These are phyloP conservation scores for Drosophila paramelanica DNA, from an alignment of 2,888 invertebrate genomes.

Conservation along the genomic window DNA sequence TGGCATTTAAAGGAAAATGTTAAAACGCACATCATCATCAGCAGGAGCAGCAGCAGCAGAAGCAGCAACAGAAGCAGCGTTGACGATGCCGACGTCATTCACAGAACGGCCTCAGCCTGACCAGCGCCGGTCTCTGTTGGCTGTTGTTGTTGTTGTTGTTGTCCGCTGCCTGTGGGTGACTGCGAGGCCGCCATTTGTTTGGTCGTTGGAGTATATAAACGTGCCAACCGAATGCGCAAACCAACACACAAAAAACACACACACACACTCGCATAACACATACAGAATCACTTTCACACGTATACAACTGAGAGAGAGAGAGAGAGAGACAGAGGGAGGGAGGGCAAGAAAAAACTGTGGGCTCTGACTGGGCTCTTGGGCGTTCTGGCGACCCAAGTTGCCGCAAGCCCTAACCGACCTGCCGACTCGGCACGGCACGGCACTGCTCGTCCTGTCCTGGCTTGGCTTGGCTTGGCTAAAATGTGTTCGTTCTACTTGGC, in stretches of 20 bases:
- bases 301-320: conserved; percentile 1
- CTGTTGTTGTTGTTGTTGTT: conserved; percentile 23
- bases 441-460: conserved; percentile 5
- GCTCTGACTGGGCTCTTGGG: conserved; percentile 28
- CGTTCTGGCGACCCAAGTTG: conserved; percentile 5
- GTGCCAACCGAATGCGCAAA: conserved; percentile 54
- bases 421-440: conserved; percentile 5
- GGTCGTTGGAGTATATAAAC: conserved; percentile 71
- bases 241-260: conserved; percentile 34
- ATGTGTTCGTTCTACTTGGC: conserved; percentile 78
- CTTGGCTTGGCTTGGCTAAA: conserved; percentile 53
- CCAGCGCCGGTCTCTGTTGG: conserved; percentile 38
- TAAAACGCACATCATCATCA: conserved; percentile 60
- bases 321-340: neutral
- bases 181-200: conserved; percentile 55
- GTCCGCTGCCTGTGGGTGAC: conserved; percentile 45
- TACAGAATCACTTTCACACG: conserved; percentile 41
- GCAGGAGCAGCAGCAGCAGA: conserved; percentile 41
- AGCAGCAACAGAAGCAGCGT: conserved; percentile 2
- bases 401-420: neutral
- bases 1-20: conserved; percentile 54
- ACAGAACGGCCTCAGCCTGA: conserved; percentile 50
- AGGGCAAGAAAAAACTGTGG: conserved; percentile 8
- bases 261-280: conserved; percentile 1
- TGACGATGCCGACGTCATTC: conserved; percentile 46